A percentile compares a stretch with the other conserved stretches of the same genome.
phyloP scores from a whole-genome alignment of 2,797 vertebrate genomes.

The Odontamblyopus rebecca region DNA sequence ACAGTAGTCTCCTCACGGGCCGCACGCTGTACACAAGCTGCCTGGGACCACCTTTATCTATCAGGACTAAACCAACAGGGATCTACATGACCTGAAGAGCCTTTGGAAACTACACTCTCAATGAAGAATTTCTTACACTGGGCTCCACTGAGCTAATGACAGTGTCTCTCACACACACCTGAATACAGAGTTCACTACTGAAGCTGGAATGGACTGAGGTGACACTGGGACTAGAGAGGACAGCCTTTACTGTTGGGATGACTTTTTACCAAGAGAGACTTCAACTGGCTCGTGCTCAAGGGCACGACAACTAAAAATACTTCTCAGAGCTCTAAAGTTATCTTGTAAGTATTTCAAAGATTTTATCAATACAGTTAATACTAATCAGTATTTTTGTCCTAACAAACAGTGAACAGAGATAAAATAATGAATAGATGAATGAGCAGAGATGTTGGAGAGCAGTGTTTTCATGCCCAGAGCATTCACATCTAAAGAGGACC shows the following conservation, averaged over 20 bases:
- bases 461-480: conserved; percentile 18
- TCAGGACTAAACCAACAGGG: conserved; percentile 53
- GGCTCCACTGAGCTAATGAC: conserved; percentile 43
- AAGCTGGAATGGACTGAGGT: conserved; percentile 60
- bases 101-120: conserved; percentile 35
- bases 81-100: conserved; percentile 39
- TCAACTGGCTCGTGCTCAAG: conserved; percentile 62
- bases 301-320: conserved; percentile 64
- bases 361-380: conserved; percentile 2
- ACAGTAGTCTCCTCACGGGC: conserved; percentile 69
- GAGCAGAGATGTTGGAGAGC: conserved; percentile 47
- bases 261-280: conserved; percentile 63
- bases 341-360: conserved; percentile 62
- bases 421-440: conserved; percentile 36
- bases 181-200: conserved; percentile 26
- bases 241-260: conserved; percentile 68
- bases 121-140: conserved; percentile 39
- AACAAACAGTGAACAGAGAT: conserved; percentile 17
- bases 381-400: neutral
- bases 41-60: conserved; percentile 53
- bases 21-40: conserved; percentile 59
- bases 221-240: conserved; percentile 44
- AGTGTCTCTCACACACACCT: conserved; percentile 49
- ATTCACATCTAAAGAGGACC: conserved; percentile 9
- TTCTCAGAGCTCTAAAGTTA: conserved; percentile 50